Percentiles rank a stretch among this genome's conserved stretches.
Conservation (phyloP, 1,140 invertebrate species). For the Magallana angulata region DNA sequence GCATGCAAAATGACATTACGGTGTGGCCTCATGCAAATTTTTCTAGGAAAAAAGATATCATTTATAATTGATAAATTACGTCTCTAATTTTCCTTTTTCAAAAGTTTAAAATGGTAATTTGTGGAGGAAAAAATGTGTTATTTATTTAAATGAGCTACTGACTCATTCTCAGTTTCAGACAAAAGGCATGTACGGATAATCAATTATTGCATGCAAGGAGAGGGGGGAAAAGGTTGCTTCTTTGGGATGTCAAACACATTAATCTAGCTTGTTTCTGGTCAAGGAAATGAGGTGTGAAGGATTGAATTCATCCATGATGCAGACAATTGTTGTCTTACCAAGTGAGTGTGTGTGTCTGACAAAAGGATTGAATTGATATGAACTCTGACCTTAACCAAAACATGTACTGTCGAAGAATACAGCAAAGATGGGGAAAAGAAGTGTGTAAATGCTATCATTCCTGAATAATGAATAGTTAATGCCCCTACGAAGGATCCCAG, state of each 20-base stretch:
- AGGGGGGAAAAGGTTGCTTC: background rate
- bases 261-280: constrained; percentile 29
- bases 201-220: background rate
- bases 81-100: no score
- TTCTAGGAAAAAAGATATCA: no score
- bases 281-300: constrained; percentile 28
- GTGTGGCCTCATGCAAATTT: no score
- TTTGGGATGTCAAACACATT: constrained; percentile 24
- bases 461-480: constrained; percentile 29
- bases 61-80: no score
- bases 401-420: background rate
- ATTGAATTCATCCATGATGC: constrained; percentile 28
- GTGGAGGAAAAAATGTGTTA: background rate
- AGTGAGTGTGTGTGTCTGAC: constrained; percentile 5
- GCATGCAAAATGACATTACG: no score
- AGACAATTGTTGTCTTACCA: constrained; percentile 28
- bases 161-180: background rate
- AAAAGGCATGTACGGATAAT: background rate
- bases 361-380: constrained; percentile 20
- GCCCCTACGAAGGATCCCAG: background rate
- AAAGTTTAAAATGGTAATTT: background rate
- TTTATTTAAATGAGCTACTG: constrained; percentile 13
- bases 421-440: background rate
- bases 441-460: constrained; percentile 16
- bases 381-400: background rate